Evolutionary conservation across 2,888 invertebrate species (phyloP), one percentile per base, ranked within the genome.

Genomic region (Euspilapteryx auroguttella): DNA sequence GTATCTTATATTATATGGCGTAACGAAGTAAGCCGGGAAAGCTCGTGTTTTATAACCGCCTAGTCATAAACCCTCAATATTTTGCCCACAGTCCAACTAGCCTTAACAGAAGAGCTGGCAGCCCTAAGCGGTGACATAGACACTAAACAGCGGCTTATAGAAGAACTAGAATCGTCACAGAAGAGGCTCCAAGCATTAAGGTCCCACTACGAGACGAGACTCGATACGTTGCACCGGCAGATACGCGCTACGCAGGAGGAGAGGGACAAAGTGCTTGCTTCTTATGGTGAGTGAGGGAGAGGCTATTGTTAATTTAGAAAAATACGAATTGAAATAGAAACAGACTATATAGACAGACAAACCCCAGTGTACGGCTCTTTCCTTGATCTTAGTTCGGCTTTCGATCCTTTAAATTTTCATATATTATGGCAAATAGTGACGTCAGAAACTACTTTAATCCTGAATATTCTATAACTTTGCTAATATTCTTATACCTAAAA

Each of bases 81-180:
- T n/a, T n/a, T n/a, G n/a, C n/a, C n/a, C n/a, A n/a, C 44, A 71
- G 73, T 65, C 24, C 71, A 71, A 45, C 58, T 61, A 24, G 81
- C 83, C 21, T 81, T 86, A 35, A 81, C 89, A 39, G 88, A 89
- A 15, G 92, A 95, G 53, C 69, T 98, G 33, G 89, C 93, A 9
- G 88, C 89, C 7, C 68, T 98, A 10, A 94, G 93, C 31, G 89
- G 89, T 25, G 94, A 97, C 59, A 97, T 98, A 38, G 91, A 91
- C 50, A 89, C 95, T 30, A 98, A 98, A 55, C 90, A 95, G 40
- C 87, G 92, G 31, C 77, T 98, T 24, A 95, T 99, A 36, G 94
- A 94, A 46, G 94, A 97, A 48, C 62, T 98, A 38, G 97, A 98
- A 56, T 68, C 86, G 32, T 92, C 92, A 0, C 94, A 97, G 53